Evolutionary conservation across 2,113 vertebrate species (phyloP), one percentile per base, ranked within the genome.

Genomic region (Gavia stellata): DNA sequence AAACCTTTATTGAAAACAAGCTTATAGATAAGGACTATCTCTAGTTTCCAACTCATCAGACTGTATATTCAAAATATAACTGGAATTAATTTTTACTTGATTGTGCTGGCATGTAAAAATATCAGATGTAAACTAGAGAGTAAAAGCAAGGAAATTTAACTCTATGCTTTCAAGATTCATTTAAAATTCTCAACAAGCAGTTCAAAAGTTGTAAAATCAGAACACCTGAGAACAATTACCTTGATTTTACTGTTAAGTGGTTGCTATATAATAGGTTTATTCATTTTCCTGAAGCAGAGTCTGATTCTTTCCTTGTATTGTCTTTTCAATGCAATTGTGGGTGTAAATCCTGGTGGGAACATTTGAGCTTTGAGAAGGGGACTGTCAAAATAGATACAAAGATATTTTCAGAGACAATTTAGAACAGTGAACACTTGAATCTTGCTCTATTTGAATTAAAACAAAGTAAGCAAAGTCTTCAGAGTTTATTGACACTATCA

Each of bases 341-440:
- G 88, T 20, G 83, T 80, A 49, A 94, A 80, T 82, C 75, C 66
- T 81, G 45, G 61, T 68, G 45, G 49, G 67, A 95, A 58, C n/a
- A 31, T 59, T 67, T 59, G 36, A 88, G 66, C 49, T 85, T 68
- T 71, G 53, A 91, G 67, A 91, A 94, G 84, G 40, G 3, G 5
- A 52, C n/a, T 94, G 91, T 86, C 89, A 94, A 96, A 97, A 94
- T 44, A 97, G 73, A 85, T 17, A 55, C 7, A 92, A 44, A 92
- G 38, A 62, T 59, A 42, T 67, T 93, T 90, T 88, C 79, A 78
- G 86, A 56, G 70, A 40, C 49, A 85, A 85, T 89, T 92, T 73
- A 75, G 23, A 94, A n/a, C 23, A 62, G 6, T 11, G 62, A 82
- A 81, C n/a, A 68, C 25, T 77, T 75, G 68, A 56, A 50, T 89